Conservation (phyloP, 1,140 invertebrate species). For the Sitophilus oryzae region DNA sequence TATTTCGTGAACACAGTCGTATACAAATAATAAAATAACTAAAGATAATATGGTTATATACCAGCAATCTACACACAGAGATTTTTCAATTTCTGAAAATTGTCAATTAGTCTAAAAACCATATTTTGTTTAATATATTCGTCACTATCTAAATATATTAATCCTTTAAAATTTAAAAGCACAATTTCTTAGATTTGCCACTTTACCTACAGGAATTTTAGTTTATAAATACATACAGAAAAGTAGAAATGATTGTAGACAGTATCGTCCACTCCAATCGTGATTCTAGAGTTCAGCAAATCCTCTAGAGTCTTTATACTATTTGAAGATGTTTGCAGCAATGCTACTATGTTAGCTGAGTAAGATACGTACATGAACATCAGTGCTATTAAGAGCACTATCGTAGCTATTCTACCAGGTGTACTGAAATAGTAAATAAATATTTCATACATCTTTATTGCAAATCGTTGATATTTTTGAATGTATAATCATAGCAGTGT, state of each 20-base stretch:
- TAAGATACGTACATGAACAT: slow-evolving; percentile 55
- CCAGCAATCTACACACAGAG: no score
- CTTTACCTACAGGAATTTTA: no score
- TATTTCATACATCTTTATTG: not conserved
- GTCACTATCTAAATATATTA: no score
- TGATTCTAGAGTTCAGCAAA: slow-evolving; percentile 55
- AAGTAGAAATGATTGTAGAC: slow-evolving; percentile 61
- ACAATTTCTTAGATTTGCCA: no score
- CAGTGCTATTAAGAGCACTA: slow-evolving; percentile 48
- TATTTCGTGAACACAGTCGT: not conserved
- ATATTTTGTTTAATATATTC: no score
- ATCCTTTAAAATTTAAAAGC: no score
- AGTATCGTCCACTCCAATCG: slow-evolving; percentile 56
- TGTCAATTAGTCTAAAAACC: no score
- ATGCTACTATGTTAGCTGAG: slow-evolving; percentile 60
- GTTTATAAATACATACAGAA: no score
- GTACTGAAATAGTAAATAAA: slow-evolving; percentile 18
- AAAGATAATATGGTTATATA: not conserved
- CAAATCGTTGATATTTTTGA: not conserved
- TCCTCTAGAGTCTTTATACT: slow-evolving; percentile 54
- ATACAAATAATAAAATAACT: not conserved
- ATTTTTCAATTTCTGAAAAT: no score
- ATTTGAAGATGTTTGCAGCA: slow-evolving; percentile 56
- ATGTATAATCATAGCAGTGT: no score
- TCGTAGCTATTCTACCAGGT: slow-evolving; percentile 47